Base-by-base conservation (phyloP, 2,113 vertebrate species). In the Mesocricetus auratus region DNA sequence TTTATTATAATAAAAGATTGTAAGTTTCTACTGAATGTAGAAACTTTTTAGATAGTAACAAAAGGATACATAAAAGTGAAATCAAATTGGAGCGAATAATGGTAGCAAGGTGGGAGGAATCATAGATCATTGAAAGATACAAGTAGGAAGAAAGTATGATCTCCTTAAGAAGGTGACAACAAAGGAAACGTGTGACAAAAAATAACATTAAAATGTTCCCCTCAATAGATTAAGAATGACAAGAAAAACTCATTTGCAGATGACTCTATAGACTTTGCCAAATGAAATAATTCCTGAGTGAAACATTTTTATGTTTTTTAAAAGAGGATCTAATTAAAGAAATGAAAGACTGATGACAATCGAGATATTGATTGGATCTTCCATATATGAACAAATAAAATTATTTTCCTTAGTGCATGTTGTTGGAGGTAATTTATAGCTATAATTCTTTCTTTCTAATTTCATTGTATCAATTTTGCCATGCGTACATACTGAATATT, bases 101-200 rank as follows among this genome's bases (percentile, higher is more conserved):
- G 36, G 17, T 1, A 36, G 0, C 12, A 33, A 39, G 2, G 36
- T 60, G 10, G 29, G 42, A 6, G 16, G 4, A 8, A 12, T 50
- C 11, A n/a, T 36, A 11, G 12, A 77, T 71, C 53, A 47, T 16
- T 60, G 7, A 74, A 73, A 56, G 24, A 39, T 21, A 24, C 3
- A 4, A 31, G 47, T 56, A 47, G 7, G 79, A 77, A 62, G 29
- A 26, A 0, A 69, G 13, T 6, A 26, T 31, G 33, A 1, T 69
- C 42, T 47, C 81, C 60, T 17, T 78, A 45, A 83, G 17, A 73
- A 93, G 39, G 19, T 22, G 3, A 45, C 24, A 21, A 89, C 4
- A 85, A 16, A 36, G 31, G 15, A 42, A 29, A 29, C 33, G 16
- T n/a, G 33, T 50, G 19, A 5, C 31, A 87, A 29, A 33, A 75